Base-by-base conservation (phyloP, 2,113 vertebrate genomes). In the Colaptes auratus region DNA sequence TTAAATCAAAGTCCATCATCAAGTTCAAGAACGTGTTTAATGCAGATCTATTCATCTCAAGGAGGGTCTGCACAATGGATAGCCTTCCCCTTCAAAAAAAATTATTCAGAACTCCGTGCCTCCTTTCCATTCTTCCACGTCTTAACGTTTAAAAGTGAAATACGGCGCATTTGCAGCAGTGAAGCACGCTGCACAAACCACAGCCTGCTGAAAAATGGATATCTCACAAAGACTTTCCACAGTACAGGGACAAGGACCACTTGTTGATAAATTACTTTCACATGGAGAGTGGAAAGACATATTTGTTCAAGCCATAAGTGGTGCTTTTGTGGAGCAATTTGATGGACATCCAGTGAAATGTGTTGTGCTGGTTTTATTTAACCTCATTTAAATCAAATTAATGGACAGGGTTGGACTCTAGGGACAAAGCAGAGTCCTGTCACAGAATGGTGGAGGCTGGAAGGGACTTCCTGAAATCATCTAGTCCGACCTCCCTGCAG, bases 241-340 rank as follows among this genome's bases (percentile, higher is more conserved):
- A 7, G 91, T 70, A 52, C 90, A 96, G 88, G 90, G 94, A 95
- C 94, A 97, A 96, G 95, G 94, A 95, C 92, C 93, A 96, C 96
- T 96, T 81, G 88, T 87, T 95, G 89, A 92, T 91, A 96, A 97
- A 97, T 97, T 95, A 95, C 86, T 91, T 95, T 89, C 61, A 50
- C 76, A 88, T 3, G 0, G 10, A 87, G 77, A 93, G 76, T 53
- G 72, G 74, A 92, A 94, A 90, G 90, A 80, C 61, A 15, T 80
- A 76, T 95, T 69, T 74, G 86, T 82, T 72, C 56, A 71, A 55
- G 79, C 67, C 2, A 0, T 30, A 89, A 96, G 95, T 82, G 90
- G 25, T 91, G 93, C 72, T 90, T 82, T 81, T 96, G 92, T 90
- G 70, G 73, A 88, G 78, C 77, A 93, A 77, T 82, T 73, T 77